These are phyloP conservation scores for Heliothis subflexa DNA, from an alignment of 1,140 invertebrate genomes.

Conservation along the genomic window DNA sequence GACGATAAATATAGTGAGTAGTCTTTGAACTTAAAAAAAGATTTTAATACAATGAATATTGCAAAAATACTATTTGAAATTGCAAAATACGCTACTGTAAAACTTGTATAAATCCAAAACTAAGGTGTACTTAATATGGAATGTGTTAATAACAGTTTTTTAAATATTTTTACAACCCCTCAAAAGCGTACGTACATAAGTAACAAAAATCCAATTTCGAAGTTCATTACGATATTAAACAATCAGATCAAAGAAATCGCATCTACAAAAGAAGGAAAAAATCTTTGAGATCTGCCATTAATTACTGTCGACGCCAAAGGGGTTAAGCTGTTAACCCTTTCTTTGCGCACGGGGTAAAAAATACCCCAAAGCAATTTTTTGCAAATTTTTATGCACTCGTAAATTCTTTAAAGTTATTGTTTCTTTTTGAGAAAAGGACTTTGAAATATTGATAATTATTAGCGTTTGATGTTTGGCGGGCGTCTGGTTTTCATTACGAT, in stretches of 20 bases:
- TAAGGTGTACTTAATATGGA: too few species aligned
- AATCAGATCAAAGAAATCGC: constrained; percentile 64
- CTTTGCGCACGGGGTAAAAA: constrained; percentile 59
- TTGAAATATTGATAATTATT: constrained; percentile 80
- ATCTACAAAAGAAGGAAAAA: constrained; percentile 59
- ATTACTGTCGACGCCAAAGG: constrained; percentile 77
- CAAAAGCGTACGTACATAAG: background rate
- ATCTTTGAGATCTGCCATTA: constrained; percentile 73
- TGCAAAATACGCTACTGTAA: too few species aligned
- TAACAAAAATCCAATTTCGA: constrained; percentile 33
- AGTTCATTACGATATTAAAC: constrained; percentile 41
- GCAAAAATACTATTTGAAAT: too few species aligned
- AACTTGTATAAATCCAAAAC: too few species aligned
- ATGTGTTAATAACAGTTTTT: too few species aligned
- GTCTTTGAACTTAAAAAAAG: too few species aligned
- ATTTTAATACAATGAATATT: too few species aligned
- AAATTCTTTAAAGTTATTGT: constrained; percentile 81
- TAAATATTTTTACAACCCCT: too few species aligned
- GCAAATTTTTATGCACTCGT: constrained; percentile 67
- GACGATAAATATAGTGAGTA: too few species aligned
- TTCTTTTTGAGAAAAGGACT: constrained; percentile 74
- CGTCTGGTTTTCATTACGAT: constrained; percentile 41
- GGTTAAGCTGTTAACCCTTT: constrained; percentile 74
- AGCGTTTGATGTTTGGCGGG: constrained; percentile 72
- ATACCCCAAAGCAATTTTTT: constrained; percentile 69